phyloP scores from a whole-genome alignment of 1,140 invertebrate species.

The Tetragonula clypearis region DNA sequence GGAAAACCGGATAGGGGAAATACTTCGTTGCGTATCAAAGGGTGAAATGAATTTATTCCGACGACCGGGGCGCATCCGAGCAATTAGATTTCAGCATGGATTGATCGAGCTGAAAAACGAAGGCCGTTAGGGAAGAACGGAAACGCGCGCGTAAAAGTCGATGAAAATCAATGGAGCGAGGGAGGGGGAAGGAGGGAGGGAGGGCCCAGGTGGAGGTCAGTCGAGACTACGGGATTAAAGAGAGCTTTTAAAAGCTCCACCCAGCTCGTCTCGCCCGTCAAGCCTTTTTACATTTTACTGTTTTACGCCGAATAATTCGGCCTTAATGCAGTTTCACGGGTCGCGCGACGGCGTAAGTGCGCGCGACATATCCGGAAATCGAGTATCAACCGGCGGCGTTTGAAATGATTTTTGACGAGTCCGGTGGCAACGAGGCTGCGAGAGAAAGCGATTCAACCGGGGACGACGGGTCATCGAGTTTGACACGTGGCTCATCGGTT shows the following conservation, averaged over 20 bases:
- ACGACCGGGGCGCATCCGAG: constrained; percentile 19
- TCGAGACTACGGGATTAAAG: constrained; percentile 46
- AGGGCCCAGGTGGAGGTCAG: background rate
- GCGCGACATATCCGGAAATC: background rate
- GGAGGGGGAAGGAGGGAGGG: too few species aligned
- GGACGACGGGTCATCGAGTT: background rate
- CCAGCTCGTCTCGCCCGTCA: constrained; percentile 13
- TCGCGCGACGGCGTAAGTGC: background rate
- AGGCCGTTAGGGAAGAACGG: constrained; percentile 13
- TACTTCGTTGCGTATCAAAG: constrained; percentile 26
- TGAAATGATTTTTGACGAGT: constrained; percentile 1
- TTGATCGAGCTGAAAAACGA: constrained; percentile 26
- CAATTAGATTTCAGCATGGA: constrained; percentile 33
- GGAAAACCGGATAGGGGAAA: background rate
- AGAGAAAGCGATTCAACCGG: too few species aligned
- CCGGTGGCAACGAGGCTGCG: background rate
- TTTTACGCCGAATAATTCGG: constrained; percentile 36
- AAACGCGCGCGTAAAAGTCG: constrained; percentile 37
- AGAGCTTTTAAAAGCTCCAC: constrained; percentile 52
- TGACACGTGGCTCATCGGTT: background rate
- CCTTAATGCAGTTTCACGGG: constrained; percentile 20
- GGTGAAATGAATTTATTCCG: constrained; percentile 36
- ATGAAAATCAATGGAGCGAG: constrained; percentile 40
- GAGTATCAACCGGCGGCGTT: background rate
- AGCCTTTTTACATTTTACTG: constrained; percentile 33